These are phyloP conservation scores for Thermophis baileyi DNA, from an alignment of 2,113 vertebrate species.

Conservation along the genomic window DNA sequence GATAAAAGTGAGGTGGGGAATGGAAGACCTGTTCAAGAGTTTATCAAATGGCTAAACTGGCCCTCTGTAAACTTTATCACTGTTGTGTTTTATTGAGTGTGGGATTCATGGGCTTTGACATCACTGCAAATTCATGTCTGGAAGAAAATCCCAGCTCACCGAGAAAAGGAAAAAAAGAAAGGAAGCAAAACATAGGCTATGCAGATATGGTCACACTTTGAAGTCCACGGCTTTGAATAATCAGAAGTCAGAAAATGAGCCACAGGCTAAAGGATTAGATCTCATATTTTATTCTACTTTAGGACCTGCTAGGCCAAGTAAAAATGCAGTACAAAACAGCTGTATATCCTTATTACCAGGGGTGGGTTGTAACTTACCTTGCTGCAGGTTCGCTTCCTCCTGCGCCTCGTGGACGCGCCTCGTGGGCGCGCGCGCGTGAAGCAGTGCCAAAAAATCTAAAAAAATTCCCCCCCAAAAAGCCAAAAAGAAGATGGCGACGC, in stretches of 20 bases:
- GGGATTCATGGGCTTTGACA: conserved; percentile 55
- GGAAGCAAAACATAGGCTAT: conserved; percentile 54
- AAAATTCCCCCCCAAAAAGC: too few relatives aligned
- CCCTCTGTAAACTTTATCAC: conserved; percentile 45
- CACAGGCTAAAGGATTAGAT: conserved; percentile 52
- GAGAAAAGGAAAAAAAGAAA: background rate
- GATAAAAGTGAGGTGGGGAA: conserved; percentile 42
- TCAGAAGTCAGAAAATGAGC: conserved; percentile 60
- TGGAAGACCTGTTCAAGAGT: conserved; percentile 20
- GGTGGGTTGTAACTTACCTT: too few relatives aligned
- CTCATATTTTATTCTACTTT: conserved; percentile 63
- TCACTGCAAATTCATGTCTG: conserved; percentile 48
- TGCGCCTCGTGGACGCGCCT: too few relatives aligned
- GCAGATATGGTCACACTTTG: conserved; percentile 45
- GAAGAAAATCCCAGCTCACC: conserved; percentile 8
- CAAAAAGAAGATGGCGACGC: too few relatives aligned
- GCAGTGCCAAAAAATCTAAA: too few relatives aligned
- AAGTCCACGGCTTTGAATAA: conserved; percentile 51
- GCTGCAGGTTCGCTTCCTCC: too few relatives aligned
- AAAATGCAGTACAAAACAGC: conserved; percentile 52
- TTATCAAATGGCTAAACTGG: conserved; percentile 19
- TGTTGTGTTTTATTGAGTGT: conserved; percentile 61
- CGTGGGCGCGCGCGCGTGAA: too few relatives aligned
- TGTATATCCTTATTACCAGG: conserved; percentile 54
- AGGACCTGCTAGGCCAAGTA: conserved; percentile 56